Conservation (phyloP, 2,888 invertebrate species). For the Drosophila monieri region DNA sequence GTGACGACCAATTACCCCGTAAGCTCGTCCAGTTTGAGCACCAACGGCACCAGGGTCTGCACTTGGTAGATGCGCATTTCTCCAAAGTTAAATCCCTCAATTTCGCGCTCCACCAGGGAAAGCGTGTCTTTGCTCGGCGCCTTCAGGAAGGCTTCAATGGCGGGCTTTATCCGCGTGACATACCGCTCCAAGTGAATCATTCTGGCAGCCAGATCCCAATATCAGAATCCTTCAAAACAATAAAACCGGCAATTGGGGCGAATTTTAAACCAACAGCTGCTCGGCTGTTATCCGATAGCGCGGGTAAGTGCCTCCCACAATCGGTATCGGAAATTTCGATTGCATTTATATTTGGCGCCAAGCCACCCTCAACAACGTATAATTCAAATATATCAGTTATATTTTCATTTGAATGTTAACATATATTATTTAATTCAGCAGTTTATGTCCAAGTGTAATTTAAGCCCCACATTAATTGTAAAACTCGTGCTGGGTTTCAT, state of each 20-base stretch:
- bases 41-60: slow-evolving; percentile 81
- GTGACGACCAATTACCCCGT: slow-evolving; percentile 61
- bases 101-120: slow-evolving; percentile 64
- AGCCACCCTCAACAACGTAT: background rate
- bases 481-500: slow-evolving; percentile 97
- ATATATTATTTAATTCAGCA: background rate
- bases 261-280: slow-evolving; percentile 48
- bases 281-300: slow-evolving; percentile 15
- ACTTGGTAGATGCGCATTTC: slow-evolving; percentile 80
- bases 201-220: slow-evolving; percentile 15
- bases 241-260: slow-evolving; percentile 18
- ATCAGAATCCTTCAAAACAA: slow-evolving; percentile 6
- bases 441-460: background rate
- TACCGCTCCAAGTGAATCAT: slow-evolving; percentile 79
- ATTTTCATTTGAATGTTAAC: background rate
- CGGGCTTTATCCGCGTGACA: slow-evolving; percentile 78
- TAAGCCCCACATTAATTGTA: slow-evolving; percentile 90
- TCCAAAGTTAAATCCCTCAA: slow-evolving; percentile 71
- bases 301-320: background rate
- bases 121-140: slow-evolving; percentile 71
- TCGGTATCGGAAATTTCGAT: slow-evolving; percentile 5
- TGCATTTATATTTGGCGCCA: background rate
- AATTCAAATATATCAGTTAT: slow-evolving; percentile 4
- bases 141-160: slow-evolving; percentile 78
- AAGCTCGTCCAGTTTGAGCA: slow-evolving; percentile 80